phyloP scores from a whole-genome alignment of 2,888 invertebrate species.

The Danaus chrysippus region DNA sequence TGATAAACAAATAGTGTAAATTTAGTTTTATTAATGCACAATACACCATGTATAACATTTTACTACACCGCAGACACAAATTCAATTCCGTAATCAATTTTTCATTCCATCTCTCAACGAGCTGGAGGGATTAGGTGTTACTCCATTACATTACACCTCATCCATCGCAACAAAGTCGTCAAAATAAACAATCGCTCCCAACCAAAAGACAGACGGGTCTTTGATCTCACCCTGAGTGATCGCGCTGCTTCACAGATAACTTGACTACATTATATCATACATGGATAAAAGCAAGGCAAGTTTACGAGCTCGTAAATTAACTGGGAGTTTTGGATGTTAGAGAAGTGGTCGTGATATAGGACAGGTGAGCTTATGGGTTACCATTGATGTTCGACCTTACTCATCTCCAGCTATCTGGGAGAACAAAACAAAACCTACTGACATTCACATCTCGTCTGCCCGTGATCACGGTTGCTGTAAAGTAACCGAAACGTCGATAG shows the following conservation, averaged over 20 bases:
- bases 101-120: constrained; percentile 17
- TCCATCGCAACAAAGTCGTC: constrained; percentile 53
- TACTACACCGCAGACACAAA: background rate
- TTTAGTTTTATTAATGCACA: background rate
- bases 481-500: no score
- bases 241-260: constrained; percentile 31
- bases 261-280: constrained; percentile 40
- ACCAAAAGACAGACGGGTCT: constrained; percentile 38
- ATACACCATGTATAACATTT: background rate
- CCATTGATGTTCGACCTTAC: background rate
- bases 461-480: no score
- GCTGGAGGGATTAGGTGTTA: constrained; percentile 24
- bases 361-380: constrained; percentile 51
- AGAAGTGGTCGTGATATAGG: constrained; percentile 38
- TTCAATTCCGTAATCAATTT: constrained; percentile 4
- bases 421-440: no score
- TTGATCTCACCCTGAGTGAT: constrained; percentile 57
- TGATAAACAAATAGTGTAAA: no score
- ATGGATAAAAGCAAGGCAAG: constrained; percentile 55
- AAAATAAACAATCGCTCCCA: constrained; percentile 52
- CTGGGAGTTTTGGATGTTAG: constrained; percentile 43
- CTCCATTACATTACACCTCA: constrained; percentile 35
- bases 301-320: constrained; percentile 66
- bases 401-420: background rate
- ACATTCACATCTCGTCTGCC: no score